These are phyloP conservation scores for Caenorhabditis afra DNA, from an alignment of 2,888 invertebrate species.

Conservation along the genomic window DNA sequence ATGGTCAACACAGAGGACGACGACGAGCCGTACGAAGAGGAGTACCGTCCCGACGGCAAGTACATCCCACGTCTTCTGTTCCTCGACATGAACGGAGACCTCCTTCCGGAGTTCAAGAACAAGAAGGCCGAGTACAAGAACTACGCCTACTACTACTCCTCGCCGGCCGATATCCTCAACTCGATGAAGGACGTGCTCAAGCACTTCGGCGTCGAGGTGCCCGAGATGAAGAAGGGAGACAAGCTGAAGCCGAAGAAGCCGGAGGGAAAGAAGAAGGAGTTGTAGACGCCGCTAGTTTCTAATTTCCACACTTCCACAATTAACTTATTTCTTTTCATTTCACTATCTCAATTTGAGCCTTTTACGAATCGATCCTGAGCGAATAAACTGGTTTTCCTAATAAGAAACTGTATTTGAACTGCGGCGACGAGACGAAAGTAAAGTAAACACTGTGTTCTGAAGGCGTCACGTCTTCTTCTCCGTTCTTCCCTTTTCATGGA, in stretches of 20 bases:
- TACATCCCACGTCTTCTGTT: slow-evolving; percentile 79
- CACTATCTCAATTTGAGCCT: slow-evolving; percentile 23
- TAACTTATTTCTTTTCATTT: slow-evolving; percentile 1
- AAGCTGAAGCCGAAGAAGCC: slow-evolving; percentile 77
- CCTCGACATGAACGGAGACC: slow-evolving; percentile 79
- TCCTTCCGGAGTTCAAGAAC: slow-evolving; percentile 77
- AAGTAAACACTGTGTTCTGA: slow-evolving; percentile 27
- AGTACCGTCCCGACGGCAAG: slow-evolving; percentile 80
- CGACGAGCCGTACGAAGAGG: slow-evolving; percentile 80
- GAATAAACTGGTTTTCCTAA: slow-evolving; percentile 3
- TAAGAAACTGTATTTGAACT: slow-evolving; percentile 20
- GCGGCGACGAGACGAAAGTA: slow-evolving; percentile 5
- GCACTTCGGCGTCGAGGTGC: slow-evolving; percentile 76
- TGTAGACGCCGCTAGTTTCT: slow-evolving; percentile 40
- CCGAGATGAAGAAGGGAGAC: slow-evolving; percentile 76
- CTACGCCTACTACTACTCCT: slow-evolving; percentile 80
- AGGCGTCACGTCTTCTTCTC: slow-evolving; percentile 27
- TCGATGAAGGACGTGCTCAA: slow-evolving; percentile 79
- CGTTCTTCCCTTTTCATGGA: not conserved
- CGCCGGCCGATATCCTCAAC: slow-evolving; percentile 80
- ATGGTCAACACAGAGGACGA: slow-evolving; percentile 82
- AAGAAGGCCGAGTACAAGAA: slow-evolving; percentile 80
- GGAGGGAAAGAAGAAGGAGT: slow-evolving; percentile 69
- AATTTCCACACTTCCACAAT: no score
- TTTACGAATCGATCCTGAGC: not conserved